phyloP scores from a whole-genome alignment of 1,140 invertebrate species.

The Halictus rubicundus region DNA sequence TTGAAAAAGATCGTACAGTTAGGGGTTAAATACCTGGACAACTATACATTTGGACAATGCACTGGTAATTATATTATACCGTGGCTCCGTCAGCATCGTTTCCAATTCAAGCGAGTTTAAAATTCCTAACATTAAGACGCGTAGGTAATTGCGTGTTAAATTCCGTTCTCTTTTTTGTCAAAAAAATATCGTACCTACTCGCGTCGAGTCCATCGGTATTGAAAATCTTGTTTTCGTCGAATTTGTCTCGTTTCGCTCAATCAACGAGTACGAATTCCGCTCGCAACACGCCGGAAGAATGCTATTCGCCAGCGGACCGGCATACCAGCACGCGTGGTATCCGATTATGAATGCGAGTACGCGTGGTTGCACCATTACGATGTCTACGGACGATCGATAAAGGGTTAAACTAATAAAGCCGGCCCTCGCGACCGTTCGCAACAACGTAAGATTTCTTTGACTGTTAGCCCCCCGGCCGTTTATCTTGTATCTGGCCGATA shows the following conservation, averaged over 20 bases:
- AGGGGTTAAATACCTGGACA: too few relatives aligned
- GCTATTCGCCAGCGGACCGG: background rate
- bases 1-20: too few relatives aligned
- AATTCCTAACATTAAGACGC: too few relatives aligned
- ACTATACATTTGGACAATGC: too few relatives aligned
- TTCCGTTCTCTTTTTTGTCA: too few relatives aligned
- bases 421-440: background rate
- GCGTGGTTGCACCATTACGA: background rate
- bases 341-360: constrained; percentile 31
- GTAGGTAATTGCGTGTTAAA: too few relatives aligned
- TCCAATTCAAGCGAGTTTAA: too few relatives aligned
- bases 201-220: background rate
- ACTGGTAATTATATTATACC: too few relatives aligned
- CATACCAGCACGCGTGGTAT: background rate
- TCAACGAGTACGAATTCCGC: background rate
- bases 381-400: constrained; percentile 16
- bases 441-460: constrained; percentile 36
- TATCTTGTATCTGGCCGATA: constrained; percentile 30
- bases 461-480: background rate
- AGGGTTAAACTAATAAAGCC: constrained; percentile 35
- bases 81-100: too few relatives aligned
- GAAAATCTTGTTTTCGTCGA: background rate
- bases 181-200: too few relatives aligned
- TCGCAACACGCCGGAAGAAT: constrained; percentile 14
- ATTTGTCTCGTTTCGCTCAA: background rate